phyloP scores from a whole-genome alignment of 92 coral and sea anemone species.

The Zoanthus sociatus region DNA sequence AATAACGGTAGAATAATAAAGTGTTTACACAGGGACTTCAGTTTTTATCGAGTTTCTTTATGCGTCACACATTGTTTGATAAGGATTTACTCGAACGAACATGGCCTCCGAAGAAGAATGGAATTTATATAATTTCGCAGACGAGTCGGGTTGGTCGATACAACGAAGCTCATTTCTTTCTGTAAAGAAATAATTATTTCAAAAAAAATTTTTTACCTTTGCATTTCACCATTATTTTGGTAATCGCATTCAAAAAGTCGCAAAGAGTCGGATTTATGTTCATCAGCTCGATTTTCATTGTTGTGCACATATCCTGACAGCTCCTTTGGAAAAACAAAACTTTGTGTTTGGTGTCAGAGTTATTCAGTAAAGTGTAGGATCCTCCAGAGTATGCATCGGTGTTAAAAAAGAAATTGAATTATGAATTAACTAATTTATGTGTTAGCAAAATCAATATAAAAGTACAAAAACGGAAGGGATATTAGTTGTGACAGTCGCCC shows the following conservation, averaged over 20 bases:
- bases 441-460: neutral
- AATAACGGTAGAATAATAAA: neutral
- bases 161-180: neutral
- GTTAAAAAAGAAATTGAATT: neutral
- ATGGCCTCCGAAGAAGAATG: conserved; percentile 42
- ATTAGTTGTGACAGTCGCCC: neutral
- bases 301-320: conserved; percentile 41
- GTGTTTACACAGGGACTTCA: conserved; percentile 46
- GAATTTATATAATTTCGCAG: conserved; percentile 34
- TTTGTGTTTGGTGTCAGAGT: neutral
- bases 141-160: neutral
- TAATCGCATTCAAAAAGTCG: neutral
- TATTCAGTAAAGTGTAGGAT: conserved; percentile 13
- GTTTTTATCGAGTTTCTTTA: conserved; percentile 16
- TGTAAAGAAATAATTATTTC: neutral
- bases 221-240: neutral
- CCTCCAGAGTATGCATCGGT: neutral
- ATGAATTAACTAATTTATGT: neutral
- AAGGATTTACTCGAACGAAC: conserved; percentile 20
- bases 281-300: conserved; percentile 15
- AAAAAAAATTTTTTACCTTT: neutral
- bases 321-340: conserved; percentile 9
- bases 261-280: conserved; percentile 11
- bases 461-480: neutral
- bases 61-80: conserved; percentile 49